Evolutionary conservation across 2,888 invertebrate species (phyloP).

Genomic region (Netelia virgata): DNA sequence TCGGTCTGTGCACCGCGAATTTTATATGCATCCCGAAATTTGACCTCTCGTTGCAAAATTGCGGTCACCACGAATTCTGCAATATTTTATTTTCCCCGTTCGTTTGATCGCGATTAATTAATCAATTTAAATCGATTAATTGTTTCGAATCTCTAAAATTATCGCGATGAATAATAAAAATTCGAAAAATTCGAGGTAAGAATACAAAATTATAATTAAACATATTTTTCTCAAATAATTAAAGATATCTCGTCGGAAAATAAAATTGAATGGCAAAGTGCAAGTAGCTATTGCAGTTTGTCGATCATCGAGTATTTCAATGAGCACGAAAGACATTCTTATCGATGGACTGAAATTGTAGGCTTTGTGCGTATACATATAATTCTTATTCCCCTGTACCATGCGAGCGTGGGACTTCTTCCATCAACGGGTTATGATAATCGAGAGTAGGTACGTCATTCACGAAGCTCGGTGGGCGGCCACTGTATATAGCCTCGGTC

Average conservation of each 20-base stretch:
- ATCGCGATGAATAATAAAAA: not conserved
- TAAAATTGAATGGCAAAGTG: no score
- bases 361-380: not conserved
- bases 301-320: conserved; percentile 1
- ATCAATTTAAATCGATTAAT: not conserved
- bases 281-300: not conserved
- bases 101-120: not conserved
- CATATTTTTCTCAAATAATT: no score
- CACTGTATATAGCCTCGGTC: conserved; percentile 29
- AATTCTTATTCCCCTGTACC: conserved; percentile 44
- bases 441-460: conserved; percentile 68
- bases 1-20: conserved; percentile 4
- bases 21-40: conserved; percentile 38
- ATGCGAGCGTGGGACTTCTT: conserved; percentile 64
- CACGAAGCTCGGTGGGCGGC: conserved; percentile 61
- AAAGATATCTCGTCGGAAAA: no score
- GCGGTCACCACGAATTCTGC: conserved; percentile 1
- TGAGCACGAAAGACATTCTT: not conserved
- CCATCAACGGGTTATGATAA: conserved; percentile 72
- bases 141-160: not conserved
- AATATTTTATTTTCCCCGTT: not conserved
- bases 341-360: conserved; percentile 15
- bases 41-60: conserved; percentile 50
- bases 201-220: no score
- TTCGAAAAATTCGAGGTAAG: not conserved